These are phyloP conservation scores for Megaceryle alcyon DNA, from an alignment of 2,797 vertebrate species.

Conservation along the genomic window DNA sequence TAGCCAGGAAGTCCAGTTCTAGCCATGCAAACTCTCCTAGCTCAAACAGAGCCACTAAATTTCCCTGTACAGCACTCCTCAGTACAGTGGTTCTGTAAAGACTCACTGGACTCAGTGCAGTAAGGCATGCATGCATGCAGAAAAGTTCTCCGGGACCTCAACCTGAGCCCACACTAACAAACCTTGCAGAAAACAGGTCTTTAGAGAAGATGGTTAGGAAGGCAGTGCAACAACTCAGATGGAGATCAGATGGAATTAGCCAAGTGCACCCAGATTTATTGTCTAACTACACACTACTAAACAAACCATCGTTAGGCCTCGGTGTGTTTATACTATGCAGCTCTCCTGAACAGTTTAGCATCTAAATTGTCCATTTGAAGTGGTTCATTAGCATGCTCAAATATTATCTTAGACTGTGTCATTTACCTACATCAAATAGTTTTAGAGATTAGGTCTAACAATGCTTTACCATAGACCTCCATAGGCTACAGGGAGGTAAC, in stretches of 20 bases:
- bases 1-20: not conserved
- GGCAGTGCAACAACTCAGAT: not conserved
- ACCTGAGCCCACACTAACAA: not conserved
- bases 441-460: not conserved
- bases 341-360: not conserved
- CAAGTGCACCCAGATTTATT: not conserved
- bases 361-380: not conserved
- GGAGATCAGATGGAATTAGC: not conserved
- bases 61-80: not conserved
- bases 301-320: not conserved
- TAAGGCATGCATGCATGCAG: no score
- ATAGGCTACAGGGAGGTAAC: not conserved
- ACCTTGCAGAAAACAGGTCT: not conserved
- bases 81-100: not conserved
- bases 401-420: not conserved
- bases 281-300: not conserved
- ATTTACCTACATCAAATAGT: not conserved
- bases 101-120: accelerated
- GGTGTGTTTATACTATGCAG: not conserved
- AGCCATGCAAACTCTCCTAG: not conserved
- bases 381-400: not conserved
- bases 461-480: no score
- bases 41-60: not conserved
- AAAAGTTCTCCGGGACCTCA: not conserved
- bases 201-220: not conserved